These are phyloP conservation scores for Drosophila prosaltans DNA, from an alignment of 1,140 invertebrate species.

Conservation along the genomic window DNA sequence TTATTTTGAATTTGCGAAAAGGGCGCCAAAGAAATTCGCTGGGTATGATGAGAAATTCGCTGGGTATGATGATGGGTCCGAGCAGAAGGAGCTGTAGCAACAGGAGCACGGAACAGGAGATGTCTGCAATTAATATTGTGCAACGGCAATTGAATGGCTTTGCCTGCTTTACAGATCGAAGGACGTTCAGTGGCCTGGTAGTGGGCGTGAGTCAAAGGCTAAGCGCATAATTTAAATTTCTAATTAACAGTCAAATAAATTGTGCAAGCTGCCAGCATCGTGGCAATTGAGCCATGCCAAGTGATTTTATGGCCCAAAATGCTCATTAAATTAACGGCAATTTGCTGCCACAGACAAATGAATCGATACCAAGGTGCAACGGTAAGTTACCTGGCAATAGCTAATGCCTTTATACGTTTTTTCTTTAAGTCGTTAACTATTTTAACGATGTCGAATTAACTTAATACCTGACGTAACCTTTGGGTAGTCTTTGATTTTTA, in stretches of 20 bases:
- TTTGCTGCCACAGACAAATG: constrained; percentile 67
- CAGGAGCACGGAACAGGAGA: constrained; percentile 2
- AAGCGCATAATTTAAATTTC: constrained; percentile 79
- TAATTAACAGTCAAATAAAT: constrained; percentile 81
- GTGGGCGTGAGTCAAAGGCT: constrained; percentile 50
- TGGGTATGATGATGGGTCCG: constrained; percentile 30
- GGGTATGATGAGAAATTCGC: constrained; percentile 34
- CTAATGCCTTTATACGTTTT: neutral
- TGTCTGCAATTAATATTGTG: constrained; percentile 75
- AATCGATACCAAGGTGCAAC: constrained; percentile 31
- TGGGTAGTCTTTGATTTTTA: constrained; percentile 6
- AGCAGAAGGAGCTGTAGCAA: constrained; percentile 1
- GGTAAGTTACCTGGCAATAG: neutral
- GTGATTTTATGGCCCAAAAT: constrained; percentile 73
- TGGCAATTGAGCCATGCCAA: constrained; percentile 68
- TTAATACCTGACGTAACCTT: constrained; percentile 1
- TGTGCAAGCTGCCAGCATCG: constrained; percentile 65
- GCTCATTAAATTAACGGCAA: constrained; percentile 76
- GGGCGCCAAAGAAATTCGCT: constrained; percentile 57
- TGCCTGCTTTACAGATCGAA: neutral
- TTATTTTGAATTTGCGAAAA: constrained; percentile 71
- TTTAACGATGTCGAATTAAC: constrained; percentile 1
- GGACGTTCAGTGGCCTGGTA: constrained; percentile 7
- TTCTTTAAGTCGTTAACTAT: constrained; percentile 4
- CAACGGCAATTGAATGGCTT: constrained; percentile 69